Conservation (phyloP, 2,797 vertebrate species). For the Muscicapa striata region DNA sequence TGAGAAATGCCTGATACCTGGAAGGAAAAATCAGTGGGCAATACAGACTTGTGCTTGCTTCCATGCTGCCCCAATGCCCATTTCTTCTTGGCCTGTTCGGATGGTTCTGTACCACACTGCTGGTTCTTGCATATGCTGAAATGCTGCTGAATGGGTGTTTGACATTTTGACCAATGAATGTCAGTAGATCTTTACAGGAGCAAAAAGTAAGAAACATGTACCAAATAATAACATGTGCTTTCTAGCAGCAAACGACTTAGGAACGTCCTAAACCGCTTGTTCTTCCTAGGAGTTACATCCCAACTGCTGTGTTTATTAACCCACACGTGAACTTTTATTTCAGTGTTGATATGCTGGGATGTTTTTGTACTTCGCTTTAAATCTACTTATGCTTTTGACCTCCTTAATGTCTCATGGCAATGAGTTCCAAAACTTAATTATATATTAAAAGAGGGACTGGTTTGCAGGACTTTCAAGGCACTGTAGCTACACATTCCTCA, state of each 20-base stretch:
- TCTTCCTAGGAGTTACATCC: neutral
- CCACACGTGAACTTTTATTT: neutral
- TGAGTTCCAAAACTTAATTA: neutral
- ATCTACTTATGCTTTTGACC: neutral
- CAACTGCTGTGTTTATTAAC: neutral
- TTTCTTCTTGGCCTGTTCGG: neutral
- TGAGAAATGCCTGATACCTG: neutral
- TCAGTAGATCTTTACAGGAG: neutral
- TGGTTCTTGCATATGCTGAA: neutral
- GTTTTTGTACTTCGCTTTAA: neutral
- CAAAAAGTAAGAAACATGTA: neutral
- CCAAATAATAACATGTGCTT: neutral
- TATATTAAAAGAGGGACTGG: neutral
- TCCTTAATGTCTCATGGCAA: neutral
- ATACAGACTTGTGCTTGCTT: neutral
- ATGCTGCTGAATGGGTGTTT: neutral
- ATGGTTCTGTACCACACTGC: neutral
- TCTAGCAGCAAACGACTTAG: neutral
- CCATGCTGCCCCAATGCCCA: rapidly evolving
- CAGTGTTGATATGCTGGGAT: neutral
- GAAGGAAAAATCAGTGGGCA: neutral
- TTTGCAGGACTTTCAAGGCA: neutral
- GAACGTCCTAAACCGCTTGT: neutral
- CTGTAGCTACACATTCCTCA: neutral
- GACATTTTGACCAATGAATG: neutral